phyloP scores from a whole-genome alignment of 1,140 invertebrate species.

The Augochlora pura region DNA sequence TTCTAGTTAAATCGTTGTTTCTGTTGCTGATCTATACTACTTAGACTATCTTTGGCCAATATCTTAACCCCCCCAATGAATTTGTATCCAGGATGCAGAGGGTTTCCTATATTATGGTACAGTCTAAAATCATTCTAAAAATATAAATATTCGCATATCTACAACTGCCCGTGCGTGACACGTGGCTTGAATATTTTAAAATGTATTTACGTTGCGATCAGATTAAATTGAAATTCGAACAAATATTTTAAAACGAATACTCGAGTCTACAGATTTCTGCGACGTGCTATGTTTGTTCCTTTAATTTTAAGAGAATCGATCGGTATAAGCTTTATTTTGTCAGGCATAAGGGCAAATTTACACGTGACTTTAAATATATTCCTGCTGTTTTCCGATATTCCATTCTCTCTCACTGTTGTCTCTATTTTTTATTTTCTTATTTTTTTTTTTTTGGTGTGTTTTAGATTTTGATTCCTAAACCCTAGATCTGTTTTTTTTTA shows the following conservation, averaged over 20 bases:
- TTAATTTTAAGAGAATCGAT: background rate
- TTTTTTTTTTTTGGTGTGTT: background rate
- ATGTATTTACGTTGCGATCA: background rate
- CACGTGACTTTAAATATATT: constrained; percentile 35
- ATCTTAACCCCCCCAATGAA: constrained; percentile 11
- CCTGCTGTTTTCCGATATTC: constrained; percentile 22
- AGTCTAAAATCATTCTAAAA: constrained; percentile 47
- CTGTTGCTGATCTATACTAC: constrained; percentile 37
- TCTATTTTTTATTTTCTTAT: background rate
- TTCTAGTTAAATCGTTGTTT: constrained; percentile 49
- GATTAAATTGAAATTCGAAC: background rate
- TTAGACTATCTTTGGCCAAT: constrained; percentile 40
- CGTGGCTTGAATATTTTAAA: background rate
- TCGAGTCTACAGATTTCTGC: background rate
- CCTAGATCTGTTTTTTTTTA: constrained; percentile 12
- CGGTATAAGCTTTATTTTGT: constrained; percentile 59
- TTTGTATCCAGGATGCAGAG: constrained; percentile 5
- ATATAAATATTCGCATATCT: constrained; percentile 44
- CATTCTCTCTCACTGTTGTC: constrained; percentile 5
- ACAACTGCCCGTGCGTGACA: constrained; percentile 8
- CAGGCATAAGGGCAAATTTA: constrained; percentile 54
- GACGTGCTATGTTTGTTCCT: too few species aligned
- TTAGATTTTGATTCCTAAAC: constrained; percentile 12
- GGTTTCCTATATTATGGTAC: constrained; percentile 6
- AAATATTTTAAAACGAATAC: constrained; percentile 1